Percentiles rank a stretch among this genome's conserved stretches.
Conservation (phyloP, 2,888 invertebrate species). For the Cyrtodaria siliqua region DNA sequence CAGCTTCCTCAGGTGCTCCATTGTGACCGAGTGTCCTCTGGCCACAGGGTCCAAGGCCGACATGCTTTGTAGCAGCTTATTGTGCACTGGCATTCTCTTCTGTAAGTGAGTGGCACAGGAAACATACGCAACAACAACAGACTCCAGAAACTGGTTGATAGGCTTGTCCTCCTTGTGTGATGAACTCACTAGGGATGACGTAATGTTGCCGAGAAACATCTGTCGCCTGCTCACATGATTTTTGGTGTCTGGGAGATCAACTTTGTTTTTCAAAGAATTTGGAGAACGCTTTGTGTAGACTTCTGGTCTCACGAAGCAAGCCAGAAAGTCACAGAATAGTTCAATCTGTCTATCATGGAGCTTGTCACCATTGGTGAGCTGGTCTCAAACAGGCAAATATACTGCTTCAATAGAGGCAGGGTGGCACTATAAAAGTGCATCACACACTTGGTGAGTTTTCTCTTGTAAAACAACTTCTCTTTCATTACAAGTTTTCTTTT, state of each 20-base stretch:
- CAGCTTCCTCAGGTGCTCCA: slow-evolving; percentile 33
- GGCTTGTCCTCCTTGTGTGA: too few species aligned
- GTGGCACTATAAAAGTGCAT: slow-evolving; percentile 26
- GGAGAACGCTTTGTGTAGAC: slow-evolving; percentile 19
- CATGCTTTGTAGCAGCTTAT: slow-evolving; percentile 34
- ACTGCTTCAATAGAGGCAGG: slow-evolving; percentile 31
- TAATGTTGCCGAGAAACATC: neutral
- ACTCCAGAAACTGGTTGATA: too few species aligned
- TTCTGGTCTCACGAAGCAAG: slow-evolving; percentile 44
- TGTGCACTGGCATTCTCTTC: slow-evolving; percentile 60
- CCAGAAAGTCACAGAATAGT: slow-evolving; percentile 31
- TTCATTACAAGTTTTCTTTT: slow-evolving; percentile 39
- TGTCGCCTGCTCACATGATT: slow-evolving; percentile 32
- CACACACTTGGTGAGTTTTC: too few species aligned
- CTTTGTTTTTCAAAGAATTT: too few species aligned
- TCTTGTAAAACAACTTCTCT: slow-evolving; percentile 31
- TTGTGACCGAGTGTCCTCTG: slow-evolving; percentile 39
- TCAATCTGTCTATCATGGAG: slow-evolving; percentile 45
- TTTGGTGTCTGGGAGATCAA: slow-evolving; percentile 12
- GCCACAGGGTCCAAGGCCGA: slow-evolving; percentile 53
- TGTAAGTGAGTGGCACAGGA: slow-evolving; percentile 18
- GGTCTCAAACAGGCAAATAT: slow-evolving; percentile 28
- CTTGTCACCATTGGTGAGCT: slow-evolving; percentile 38
- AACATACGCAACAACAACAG: slow-evolving; percentile 11
- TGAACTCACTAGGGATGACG: neutral